These are phyloP conservation scores for Rhagonycha lutea DNA, from an alignment of 2,888 invertebrate species.

Conservation along the genomic window DNA sequence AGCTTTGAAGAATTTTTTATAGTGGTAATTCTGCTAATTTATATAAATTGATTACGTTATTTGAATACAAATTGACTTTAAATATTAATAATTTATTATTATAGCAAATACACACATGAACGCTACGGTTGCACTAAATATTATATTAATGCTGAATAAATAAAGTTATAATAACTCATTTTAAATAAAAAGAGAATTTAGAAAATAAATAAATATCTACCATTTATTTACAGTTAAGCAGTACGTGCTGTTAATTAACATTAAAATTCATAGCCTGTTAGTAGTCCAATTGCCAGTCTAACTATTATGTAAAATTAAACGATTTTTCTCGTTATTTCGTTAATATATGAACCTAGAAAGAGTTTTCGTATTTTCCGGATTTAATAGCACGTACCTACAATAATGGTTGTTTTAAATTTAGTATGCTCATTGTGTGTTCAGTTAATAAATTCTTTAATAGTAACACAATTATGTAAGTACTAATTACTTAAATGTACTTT, in stretches of 20 bases:
- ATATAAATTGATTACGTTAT: not conserved
- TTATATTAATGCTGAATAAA: not conserved
- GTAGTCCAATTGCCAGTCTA: not conserved
- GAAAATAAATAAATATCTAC: not conserved
- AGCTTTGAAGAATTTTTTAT: not conserved
- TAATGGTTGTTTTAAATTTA: slow-evolving; percentile 6
- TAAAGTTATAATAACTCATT: not conserved
- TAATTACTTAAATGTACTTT: not conserved
- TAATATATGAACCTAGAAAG: not conserved
- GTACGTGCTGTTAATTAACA: not conserved
- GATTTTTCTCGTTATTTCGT: slow-evolving; percentile 2
- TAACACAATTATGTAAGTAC: not conserved
- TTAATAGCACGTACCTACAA: slow-evolving; percentile 5
- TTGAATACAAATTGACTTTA: not conserved
- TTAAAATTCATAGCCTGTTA: not conserved
- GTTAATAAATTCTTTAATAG: slow-evolving; percentile 3
- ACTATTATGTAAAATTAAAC: slow-evolving; percentile 4
- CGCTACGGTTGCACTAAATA: not conserved
- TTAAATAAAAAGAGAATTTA: not conserved
- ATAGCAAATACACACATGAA: too few species aligned
- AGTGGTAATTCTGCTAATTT: not conserved
- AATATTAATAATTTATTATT: not conserved
- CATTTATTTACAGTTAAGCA: not conserved
- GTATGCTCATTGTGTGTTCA: slow-evolving; percentile 10
- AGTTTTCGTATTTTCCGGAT: slow-evolving; percentile 4